Base-by-base conservation (phyloP, 1,140 invertebrate genomes). In the Phymastichus coffea region DNA sequence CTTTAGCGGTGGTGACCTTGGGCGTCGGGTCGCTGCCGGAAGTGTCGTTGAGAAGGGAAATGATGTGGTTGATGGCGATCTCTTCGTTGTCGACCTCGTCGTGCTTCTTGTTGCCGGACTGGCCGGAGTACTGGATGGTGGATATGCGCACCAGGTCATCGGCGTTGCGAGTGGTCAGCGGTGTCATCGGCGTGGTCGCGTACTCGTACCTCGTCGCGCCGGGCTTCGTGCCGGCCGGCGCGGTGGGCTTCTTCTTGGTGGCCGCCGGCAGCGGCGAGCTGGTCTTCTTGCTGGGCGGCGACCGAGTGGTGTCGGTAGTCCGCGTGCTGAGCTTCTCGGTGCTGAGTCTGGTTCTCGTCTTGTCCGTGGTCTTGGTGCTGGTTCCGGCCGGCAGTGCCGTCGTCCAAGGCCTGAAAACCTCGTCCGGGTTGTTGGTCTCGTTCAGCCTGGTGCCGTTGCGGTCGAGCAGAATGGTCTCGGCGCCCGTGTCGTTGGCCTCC, bases 381-480 rank as follows among this genome's bases (percentile, higher is more conserved):
- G 28, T 33, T 22, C 15, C 55, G 0, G 41, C 8, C 1, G 78
- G 75, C 38, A 66, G 71, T n/a, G n/a, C n/a, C n/a, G n/a, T n/a
- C n/a, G n/a, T n/a, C n/a, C n/a, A n/a, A n/a, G n/a, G n/a, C n/a
- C n/a, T n/a, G 23, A 80, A 79, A 1, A 76, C 81, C 57, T 88
- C 85, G 61, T 84, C 85, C 0, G 86, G 84, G 70, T 83, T 82
- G 12, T 85, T 80, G 2, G 83, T 75, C 65, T 88, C 85, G 35
- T 80, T 68, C 4, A 79, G 63, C 10, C 53, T 38, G 1, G 83
- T 81, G 15, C 86, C 87, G 58, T 87, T 86, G 66, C 83, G 78
- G 65, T 88, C 82, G 0, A 87, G 58, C 0, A 90, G 66, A 57
- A 88, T 81, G 0, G 88, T 89, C 22, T 91, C 87, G 4, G 85